These are phyloP conservation scores for Bradysia coprophila DNA, from an alignment of 1,140 invertebrate species.

Conservation along the genomic window DNA sequence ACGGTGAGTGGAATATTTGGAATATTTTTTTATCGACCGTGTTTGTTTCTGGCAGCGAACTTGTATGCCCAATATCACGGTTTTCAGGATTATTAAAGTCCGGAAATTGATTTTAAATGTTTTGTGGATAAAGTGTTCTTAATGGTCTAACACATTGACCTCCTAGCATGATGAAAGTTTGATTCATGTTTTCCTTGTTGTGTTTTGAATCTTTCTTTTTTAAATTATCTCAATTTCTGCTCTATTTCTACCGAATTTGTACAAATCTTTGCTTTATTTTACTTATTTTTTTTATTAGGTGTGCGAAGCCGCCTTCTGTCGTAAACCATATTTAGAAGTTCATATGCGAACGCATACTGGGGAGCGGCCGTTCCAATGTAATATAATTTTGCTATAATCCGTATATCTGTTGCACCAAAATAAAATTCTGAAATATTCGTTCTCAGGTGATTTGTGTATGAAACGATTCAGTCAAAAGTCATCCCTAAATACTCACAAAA, in stretches of 20 bases:
- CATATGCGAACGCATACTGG: conserved; percentile 42
- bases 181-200: too few species aligned
- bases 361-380: conserved; percentile 61
- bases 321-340: conserved; percentile 42
- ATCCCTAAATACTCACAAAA: conserved; percentile 64
- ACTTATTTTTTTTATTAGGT: conserved; percentile 10
- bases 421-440: too few species aligned
- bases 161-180: too few species aligned
- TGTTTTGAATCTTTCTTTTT: too few species aligned
- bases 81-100: background rate
- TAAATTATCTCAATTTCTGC: too few species aligned
- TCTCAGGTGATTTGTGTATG: conserved; percentile 48
- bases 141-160: too few species aligned
- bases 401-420: too few species aligned
- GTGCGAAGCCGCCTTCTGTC: conserved; percentile 40
- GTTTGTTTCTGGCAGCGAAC: too few species aligned
- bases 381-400: too few species aligned
- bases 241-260: too few species aligned
- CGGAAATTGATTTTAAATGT: background rate
- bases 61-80: background rate
- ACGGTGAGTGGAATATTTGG: conserved; percentile 32
- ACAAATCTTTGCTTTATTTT: background rate
- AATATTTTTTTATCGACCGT: too few species aligned
- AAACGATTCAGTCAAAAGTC: conserved; percentile 62
- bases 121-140: background rate